Base-by-base conservation (phyloP, 2,888 invertebrate species). In the Euphydryas editha region DNA sequence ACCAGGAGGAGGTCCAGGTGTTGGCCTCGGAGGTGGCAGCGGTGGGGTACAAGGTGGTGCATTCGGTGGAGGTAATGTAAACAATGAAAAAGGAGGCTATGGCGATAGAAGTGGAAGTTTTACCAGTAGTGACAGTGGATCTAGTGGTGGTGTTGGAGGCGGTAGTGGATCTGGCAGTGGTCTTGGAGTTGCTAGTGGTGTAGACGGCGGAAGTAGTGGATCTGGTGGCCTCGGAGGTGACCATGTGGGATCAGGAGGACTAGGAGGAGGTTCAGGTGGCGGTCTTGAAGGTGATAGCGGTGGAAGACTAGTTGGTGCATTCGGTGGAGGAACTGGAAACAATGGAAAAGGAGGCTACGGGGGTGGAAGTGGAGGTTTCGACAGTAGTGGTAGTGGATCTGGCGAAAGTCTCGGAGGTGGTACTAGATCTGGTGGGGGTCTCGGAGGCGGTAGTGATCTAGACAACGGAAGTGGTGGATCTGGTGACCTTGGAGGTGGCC, bases 211-310 rank as follows among this genome's bases (percentile, higher is more conserved):
- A 20, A 21, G 11, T 20, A 20, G 47, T 7, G 42, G 42, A 2
- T 44, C n/a, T 44, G 47, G 20, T 13, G 47, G 21, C 10, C 21
- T 8, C 5, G 49, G 49, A n/a, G 49, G n/a, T 15, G 21, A 24
- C 20, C 44, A 59, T 8, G 59, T 62, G 8, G 49, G 59, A 30
- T 36, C 18, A 7, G 69, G 73, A n/a, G 69, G 73, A 36, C 30
- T 17, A 37, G 59, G 66, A 15, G 62, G 69, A 39, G 69, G 72
- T 10, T 78, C 81, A 8, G 78, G 79, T 0, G 77, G 78, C 1
- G 76, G 79, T 1, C 74, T 74, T 21, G 74, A 78, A 37, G 67
- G 70, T 15, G 47, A 20, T 13, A 13, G 11, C 13, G 47, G 47
- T 3, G 42, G n/a, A 39, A 17, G 18, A 2, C 11, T 8, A 24